These are phyloP conservation scores for Enteromius trimaculatus DNA, from an alignment of 2,797 vertebrate species.

Conservation along the genomic window DNA sequence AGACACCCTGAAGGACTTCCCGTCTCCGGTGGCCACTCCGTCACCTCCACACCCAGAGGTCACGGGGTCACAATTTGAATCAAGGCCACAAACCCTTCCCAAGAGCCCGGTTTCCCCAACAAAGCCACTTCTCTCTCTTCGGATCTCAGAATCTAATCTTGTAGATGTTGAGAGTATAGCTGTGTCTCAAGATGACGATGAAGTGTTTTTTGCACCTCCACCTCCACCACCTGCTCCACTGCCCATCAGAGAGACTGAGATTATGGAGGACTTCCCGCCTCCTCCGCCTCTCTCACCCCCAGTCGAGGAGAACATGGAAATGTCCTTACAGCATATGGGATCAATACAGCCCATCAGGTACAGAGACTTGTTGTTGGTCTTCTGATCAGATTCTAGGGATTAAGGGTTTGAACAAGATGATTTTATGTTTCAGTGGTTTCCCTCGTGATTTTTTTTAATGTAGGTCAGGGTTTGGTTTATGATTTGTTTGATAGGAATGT, in stretches of 20 bases:
- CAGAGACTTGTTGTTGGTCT: neutral
- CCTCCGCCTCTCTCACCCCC: conserved; percentile 49
- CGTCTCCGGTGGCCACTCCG: conserved; percentile 41
- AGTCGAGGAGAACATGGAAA: conserved; percentile 23
- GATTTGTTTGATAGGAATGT: conserved; percentile 1
- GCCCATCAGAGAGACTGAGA: conserved; percentile 64
- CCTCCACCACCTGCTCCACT: conserved; percentile 43
- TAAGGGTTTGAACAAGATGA: neutral
- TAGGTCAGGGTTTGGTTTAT: neutral
- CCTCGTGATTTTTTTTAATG: neutral
- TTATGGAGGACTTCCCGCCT: conserved; percentile 68
- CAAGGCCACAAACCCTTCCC: neutral
- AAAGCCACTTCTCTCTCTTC: conserved; percentile 73
- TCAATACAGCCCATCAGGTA: conserved; percentile 52
- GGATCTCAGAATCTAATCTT: conserved; percentile 83
- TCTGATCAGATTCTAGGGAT: neutral
- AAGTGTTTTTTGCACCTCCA: conserved; percentile 78
- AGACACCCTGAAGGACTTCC: conserved; percentile 62
- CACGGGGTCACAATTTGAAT: conserved; percentile 8
- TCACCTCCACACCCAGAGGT: conserved; percentile 34
- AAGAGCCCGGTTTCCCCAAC: conserved; percentile 51
- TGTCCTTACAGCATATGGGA: conserved; percentile 6
- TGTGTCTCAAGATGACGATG: conserved; percentile 75
- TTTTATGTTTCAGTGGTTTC: neutral
- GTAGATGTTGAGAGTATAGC: conserved; percentile 49